Evolutionary conservation across 2,888 invertebrate species (phyloP).

Genomic region (Panzeria rudis): DNA sequence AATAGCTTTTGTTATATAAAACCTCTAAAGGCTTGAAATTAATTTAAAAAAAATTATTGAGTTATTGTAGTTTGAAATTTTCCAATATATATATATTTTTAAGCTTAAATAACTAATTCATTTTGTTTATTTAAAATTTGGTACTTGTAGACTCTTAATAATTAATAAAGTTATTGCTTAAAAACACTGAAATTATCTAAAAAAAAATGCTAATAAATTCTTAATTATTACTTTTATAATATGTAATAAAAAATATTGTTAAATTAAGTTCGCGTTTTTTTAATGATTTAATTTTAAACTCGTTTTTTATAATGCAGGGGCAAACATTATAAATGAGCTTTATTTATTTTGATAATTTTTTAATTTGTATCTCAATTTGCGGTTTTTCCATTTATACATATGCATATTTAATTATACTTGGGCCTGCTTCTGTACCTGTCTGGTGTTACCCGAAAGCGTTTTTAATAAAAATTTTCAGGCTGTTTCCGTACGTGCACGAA

Average conservation of each 20-base stretch:
- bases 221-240: slow-evolving; percentile 8
- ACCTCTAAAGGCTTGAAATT: slow-evolving; percentile 1
- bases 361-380: background rate
- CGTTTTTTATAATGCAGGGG: slow-evolving; percentile 64
- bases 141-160: slow-evolving; percentile 63
- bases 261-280: background rate
- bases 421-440: too few species aligned
- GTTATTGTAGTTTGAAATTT: background rate
- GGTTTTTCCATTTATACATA: too few species aligned
- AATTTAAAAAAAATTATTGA: slow-evolving; percentile 9
- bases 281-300: background rate
- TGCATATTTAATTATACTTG: too few species aligned
- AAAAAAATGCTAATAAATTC: slow-evolving; percentile 1
- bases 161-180: slow-evolving; percentile 51
- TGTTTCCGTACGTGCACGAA: too few species aligned
- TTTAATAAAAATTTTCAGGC: too few species aligned
- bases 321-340: slow-evolving; percentile 63
- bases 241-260: background rate
- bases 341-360: slow-evolving; percentile 3
- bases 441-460: too few species aligned
- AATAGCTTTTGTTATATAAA: slow-evolving; percentile 6
- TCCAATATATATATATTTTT: background rate
- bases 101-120: slow-evolving; percentile 43
- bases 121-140: slow-evolving; percentile 39
- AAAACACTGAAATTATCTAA: slow-evolving; percentile 56